Percentiles rank a stretch among this genome's conserved stretches.
These are phyloP conservation scores for Burhinus bistriatus DNA, from an alignment of 2,113 vertebrate genomes.

Conservation along the genomic window DNA sequence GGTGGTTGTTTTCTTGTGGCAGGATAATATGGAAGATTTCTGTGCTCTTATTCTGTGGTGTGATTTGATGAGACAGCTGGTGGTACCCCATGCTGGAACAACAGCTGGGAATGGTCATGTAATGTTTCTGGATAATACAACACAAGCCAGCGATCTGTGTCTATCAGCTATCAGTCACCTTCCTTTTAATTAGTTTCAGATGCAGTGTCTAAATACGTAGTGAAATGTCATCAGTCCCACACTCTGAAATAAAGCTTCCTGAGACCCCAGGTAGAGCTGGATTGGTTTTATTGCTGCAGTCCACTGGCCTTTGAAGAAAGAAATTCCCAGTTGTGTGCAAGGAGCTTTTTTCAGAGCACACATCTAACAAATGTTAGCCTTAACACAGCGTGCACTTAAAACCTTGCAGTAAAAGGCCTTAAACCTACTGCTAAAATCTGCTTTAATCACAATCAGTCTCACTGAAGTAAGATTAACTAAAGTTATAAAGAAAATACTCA, in stretches of 20 bases:
- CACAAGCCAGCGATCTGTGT: constrained; percentile 24
- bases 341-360: not conserved
- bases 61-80: constrained; percentile 49
- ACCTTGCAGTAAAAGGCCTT: not conserved
- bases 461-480: not conserved
- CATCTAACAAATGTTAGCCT: not conserved
- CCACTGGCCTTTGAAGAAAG: not conserved
- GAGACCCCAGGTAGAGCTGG: not conserved
- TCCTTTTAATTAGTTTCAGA: constrained; percentile 29
- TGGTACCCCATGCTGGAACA: not conserved
- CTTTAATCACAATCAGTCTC: not conserved
- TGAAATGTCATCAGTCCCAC: not conserved
- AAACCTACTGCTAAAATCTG: not conserved
- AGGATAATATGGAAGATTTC: constrained; percentile 1
- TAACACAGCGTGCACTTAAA: not conserved
- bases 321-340: not conserved
- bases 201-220: not conserved
- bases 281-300: not conserved
- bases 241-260: not conserved
- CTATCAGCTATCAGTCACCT: constrained; percentile 14
- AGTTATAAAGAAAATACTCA: not conserved
- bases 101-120: constrained; percentile 56
- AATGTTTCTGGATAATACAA: constrained; percentile 5
- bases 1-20: not conserved
- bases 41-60: not conserved